These are phyloP conservation scores for Hybos culiciformis DNA, from an alignment of 2,888 invertebrate genomes.

Conservation along the genomic window DNA sequence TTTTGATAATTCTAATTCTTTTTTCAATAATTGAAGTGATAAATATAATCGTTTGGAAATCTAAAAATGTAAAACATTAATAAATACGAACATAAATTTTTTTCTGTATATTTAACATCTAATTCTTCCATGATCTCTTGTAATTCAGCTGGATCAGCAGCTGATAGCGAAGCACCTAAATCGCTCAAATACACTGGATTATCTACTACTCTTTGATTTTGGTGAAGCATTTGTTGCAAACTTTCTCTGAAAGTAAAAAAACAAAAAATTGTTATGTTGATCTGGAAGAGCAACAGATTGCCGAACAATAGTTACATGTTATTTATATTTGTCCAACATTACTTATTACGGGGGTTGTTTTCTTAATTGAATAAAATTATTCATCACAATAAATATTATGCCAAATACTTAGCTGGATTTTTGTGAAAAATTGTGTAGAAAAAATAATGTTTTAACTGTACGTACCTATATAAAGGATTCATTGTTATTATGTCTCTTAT, in stretches of 20 bases:
- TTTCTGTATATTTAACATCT: constrained; percentile 41
- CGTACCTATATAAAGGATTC: constrained; percentile 78
- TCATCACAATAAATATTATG: neutral
- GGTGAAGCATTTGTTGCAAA: constrained; percentile 94
- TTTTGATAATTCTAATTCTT: constrained; percentile 90
- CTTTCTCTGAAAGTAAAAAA: constrained; percentile 54
- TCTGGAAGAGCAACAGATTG: neutral
- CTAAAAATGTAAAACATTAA: constrained; percentile 37
- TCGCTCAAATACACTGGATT: constrained; percentile 97
- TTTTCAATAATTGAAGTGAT: constrained; percentile 84
- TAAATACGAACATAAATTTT: neutral
- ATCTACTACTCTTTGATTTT: constrained; percentile 92
- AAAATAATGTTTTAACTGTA: no score
- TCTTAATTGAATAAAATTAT: no score
- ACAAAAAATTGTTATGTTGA: neutral
- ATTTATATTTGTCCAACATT: no score
- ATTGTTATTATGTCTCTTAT: constrained; percentile 94
- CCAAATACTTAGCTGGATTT: neutral
- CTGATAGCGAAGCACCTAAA: constrained; percentile 87
- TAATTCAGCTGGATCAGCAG: constrained; percentile 79
- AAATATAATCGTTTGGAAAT: constrained; percentile 84
- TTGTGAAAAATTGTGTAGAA: neutral
- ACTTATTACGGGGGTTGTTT: no score
- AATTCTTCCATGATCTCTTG: constrained; percentile 89
- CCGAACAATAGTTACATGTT: no score